Percentiles rank a stretch among this genome's conserved stretches.
These are phyloP conservation scores for Gallinago jamesoni DNA, from an alignment of 2,113 vertebrate species.

Conservation along the genomic window DNA sequence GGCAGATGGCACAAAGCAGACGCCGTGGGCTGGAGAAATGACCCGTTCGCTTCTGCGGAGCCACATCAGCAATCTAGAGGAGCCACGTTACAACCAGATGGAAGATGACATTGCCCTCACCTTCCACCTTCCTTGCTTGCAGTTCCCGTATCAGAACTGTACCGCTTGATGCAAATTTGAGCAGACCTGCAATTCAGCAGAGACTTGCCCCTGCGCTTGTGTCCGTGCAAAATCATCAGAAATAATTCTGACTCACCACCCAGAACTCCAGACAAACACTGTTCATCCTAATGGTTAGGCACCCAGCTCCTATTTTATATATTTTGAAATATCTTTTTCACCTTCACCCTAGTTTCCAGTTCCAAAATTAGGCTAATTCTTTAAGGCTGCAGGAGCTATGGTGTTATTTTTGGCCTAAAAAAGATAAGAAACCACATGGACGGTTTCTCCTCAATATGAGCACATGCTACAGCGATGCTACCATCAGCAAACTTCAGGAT, in stretches of 20 bases:
- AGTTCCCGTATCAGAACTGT: accelerated
- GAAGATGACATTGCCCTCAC: not conserved
- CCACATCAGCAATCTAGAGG: not conserved
- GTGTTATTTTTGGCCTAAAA: conserved; percentile 26
- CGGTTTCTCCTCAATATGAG: not conserved
- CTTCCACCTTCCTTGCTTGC: not conserved
- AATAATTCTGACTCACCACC: not conserved
- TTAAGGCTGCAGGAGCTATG: not conserved
- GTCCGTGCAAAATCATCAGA: not conserved
- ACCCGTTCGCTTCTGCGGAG: accelerated
- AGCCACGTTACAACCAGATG: not conserved
- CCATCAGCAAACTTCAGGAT: not conserved
- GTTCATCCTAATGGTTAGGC: not conserved
- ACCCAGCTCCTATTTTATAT: not conserved
- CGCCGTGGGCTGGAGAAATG: not conserved
- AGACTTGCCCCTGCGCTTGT: not conserved
- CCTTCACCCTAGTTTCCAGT: not conserved
- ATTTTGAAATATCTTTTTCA: not conserved
- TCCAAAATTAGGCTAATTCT: conserved; percentile 14
- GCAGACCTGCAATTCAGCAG: not conserved
- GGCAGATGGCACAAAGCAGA: conserved; percentile 30
- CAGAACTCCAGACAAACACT: not conserved
- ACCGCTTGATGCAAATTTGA: accelerated
- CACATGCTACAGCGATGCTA: not conserved
- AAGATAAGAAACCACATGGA: conserved; percentile 14